Evolutionary conservation across 2,797 vertebrate species (phyloP).

Genomic region (Dryobates pubescens): DNA sequence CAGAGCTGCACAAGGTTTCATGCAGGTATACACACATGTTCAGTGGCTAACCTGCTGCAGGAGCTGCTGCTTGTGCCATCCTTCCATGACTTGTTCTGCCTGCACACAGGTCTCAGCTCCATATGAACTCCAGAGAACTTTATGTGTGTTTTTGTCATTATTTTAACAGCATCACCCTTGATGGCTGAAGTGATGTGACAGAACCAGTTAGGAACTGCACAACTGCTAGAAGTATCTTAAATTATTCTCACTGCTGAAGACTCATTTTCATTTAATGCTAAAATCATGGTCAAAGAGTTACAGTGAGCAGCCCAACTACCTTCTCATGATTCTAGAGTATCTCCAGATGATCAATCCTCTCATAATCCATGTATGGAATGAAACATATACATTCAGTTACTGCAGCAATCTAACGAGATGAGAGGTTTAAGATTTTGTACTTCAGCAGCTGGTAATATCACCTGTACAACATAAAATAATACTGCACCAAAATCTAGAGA

Average conservation of each 20-base stretch:
- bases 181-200: fast-evolving
- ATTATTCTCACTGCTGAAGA: background rate
- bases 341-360: background rate
- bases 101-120: background rate
- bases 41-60: background rate
- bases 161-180: fast-evolving
- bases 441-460: background rate
- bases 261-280: background rate
- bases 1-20: background rate
- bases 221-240: background rate
- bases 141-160: background rate
- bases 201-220: fast-evolving
- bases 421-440: background rate
- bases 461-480: background rate
- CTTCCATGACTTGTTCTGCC: background rate
- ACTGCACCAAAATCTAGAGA: background rate
- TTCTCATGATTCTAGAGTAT: background rate
- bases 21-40: background rate
- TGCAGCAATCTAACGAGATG: background rate
- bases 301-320: background rate
- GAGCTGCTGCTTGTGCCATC: background rate
- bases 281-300: background rate
- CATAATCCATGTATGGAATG: background rate
- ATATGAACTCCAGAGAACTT: background rate
- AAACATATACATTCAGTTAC: background rate